A percentile compares a stretch with the other conserved stretches of the same genome.
Conservation (phyloP, 2,888 invertebrate genomes). For the Dastarcus helophoroides region DNA sequence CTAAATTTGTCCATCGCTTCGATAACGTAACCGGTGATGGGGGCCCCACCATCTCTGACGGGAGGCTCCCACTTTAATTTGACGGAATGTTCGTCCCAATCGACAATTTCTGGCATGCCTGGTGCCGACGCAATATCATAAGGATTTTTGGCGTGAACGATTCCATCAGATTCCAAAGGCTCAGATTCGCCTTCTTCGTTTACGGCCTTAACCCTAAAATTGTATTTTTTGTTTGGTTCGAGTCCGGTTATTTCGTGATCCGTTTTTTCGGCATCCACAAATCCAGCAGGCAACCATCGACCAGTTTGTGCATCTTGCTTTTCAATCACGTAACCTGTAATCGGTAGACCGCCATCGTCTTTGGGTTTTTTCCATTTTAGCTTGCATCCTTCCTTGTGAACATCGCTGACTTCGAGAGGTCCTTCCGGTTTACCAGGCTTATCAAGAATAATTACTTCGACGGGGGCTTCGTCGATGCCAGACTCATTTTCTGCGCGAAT, state of each 20-base stretch:
- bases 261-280: conserved; percentile 68
- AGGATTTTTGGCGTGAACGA: conserved; percentile 93
- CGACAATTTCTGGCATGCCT: conserved; percentile 80
- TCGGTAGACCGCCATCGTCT: conserved; percentile 89
- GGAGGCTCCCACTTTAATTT: conserved; percentile 88
- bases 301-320: conserved; percentile 86
- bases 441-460: conserved; percentile 78
- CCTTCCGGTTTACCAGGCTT: conserved; percentile 84
- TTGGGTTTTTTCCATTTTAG: conserved; percentile 91
- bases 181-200: conserved; percentile 97
- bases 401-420: conserved; percentile 79
- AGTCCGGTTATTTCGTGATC: conserved; percentile 79
- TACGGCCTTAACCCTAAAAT: conserved; percentile 93
- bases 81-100: conserved; percentile 84
- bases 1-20: conserved; percentile 86
- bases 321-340: conserved; percentile 85
- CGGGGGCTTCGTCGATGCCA: conserved; percentile 86
- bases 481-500: conserved; percentile 87
- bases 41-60: conserved; percentile 82
- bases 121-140: conserved; percentile 82
- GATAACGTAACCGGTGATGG: conserved; percentile 85
- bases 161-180: conserved; percentile 79
- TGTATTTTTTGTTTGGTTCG: conserved; percentile 91
- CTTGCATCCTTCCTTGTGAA: conserved; percentile 89
- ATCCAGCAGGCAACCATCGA: conserved; percentile 79